Evolutionary conservation across 2,797 vertebrate genomes (phyloP).

Genomic region (Chelon auratus): DNA sequence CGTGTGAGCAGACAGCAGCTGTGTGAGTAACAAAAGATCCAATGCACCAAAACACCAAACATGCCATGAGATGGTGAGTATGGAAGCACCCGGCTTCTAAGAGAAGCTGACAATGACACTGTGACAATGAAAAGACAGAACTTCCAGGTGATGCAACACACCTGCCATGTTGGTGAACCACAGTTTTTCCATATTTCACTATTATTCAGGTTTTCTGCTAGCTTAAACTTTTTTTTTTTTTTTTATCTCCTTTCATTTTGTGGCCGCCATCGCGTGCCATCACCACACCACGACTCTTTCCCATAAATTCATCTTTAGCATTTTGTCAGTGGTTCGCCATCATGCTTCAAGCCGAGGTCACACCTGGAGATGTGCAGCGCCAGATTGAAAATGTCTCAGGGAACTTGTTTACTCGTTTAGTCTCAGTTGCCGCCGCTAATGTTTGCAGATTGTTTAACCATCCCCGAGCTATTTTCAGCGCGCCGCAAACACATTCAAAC

Average conservation of each 20-base stretch:
- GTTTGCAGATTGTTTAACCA: slow-evolving; percentile 1
- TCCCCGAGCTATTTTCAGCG: slow-evolving; percentile 23
- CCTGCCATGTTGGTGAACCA: slow-evolving; percentile 29
- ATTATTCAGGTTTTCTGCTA: slow-evolving; percentile 4
- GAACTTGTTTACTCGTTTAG: neutral
- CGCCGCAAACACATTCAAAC: slow-evolving; percentile 26
- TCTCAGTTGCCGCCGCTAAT: neutral
- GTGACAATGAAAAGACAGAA: slow-evolving; percentile 20
- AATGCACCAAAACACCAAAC: slow-evolving; percentile 22
- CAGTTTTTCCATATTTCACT: slow-evolving; percentile 1
- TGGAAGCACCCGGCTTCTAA: slow-evolving; percentile 2
- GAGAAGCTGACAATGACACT: slow-evolving; percentile 11
- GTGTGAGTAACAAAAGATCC: slow-evolving; percentile 14
- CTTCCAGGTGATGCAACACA: slow-evolving; percentile 18
- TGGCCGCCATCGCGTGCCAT: neutral
- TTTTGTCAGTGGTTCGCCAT: slow-evolving; percentile 31
- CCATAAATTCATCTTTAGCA: too few relatives aligned
- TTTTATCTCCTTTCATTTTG: neutral
- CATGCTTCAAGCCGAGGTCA: slow-evolving; percentile 14
- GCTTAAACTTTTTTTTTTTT: neutral
- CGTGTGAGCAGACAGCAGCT: slow-evolving; percentile 10
- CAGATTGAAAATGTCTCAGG: slow-evolving; percentile 22
- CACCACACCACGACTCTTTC: neutral
- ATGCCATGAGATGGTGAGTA: slow-evolving; percentile 32
- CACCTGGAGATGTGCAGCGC: slow-evolving; percentile 16